Conservation (phyloP, 2,113 vertebrate species). For the Callocephalon fimbriatum region DNA sequence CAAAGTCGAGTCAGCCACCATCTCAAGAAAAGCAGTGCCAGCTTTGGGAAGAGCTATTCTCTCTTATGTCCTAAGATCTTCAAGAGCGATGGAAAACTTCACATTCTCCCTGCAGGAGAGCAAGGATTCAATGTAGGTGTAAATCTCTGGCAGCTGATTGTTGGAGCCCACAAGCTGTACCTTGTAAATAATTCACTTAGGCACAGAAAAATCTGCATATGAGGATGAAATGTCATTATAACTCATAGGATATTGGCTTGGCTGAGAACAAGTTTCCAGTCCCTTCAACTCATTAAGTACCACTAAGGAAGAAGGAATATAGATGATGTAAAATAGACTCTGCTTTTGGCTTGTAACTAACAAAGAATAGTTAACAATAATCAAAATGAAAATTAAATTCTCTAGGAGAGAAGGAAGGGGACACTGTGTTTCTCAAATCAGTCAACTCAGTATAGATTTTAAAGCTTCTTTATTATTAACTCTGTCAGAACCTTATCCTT, state of each 20-base stretch:
- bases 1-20: not conserved
- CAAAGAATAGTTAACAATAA: not conserved
- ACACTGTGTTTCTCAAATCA: not conserved
- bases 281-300: constrained; percentile 69
- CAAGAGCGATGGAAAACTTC: constrained; percentile 55
- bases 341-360: not conserved
- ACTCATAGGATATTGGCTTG: constrained; percentile 71
- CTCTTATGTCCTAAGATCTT: constrained; percentile 54
- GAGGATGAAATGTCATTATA: constrained; percentile 78
- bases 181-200: constrained; percentile 82
- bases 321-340: constrained; percentile 26
- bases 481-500: not conserved
- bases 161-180: constrained; percentile 73
- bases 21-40: constrained; percentile 15
- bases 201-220: constrained; percentile 79
- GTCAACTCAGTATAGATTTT: not conserved
- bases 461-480: not conserved
- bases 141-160: constrained; percentile 74
- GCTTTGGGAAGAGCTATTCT: constrained; percentile 19
- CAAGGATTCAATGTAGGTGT: constrained; percentile 56
- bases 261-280: constrained; percentile 66
- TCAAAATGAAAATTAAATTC: constrained; percentile 8
- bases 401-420: not conserved
- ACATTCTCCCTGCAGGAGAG: constrained; percentile 60
- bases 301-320: constrained; percentile 37